A percentile compares a stretch with the other conserved stretches of the same genome.
phyloP scores from a whole-genome alignment of 2,888 invertebrate species.

The Drosophila maculinotata region DNA sequence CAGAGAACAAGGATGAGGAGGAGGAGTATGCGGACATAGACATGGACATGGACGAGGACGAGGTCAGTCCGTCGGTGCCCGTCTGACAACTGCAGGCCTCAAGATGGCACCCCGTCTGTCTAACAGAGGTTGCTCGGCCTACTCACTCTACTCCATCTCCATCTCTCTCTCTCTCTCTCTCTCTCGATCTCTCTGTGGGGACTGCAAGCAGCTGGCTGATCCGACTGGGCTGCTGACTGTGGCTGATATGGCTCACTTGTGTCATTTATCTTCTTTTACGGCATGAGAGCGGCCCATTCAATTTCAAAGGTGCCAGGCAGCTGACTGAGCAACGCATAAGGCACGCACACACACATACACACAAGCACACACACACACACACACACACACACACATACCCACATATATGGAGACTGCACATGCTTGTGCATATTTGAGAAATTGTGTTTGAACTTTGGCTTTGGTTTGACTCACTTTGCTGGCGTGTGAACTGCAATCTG shows the following conservation, averaged over 20 bases:
- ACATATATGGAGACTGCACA: conserved; percentile 37
- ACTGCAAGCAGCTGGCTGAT: conserved; percentile 42
- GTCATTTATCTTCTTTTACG: conserved; percentile 80
- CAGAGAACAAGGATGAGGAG: not conserved
- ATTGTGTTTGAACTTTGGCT: conserved; percentile 81
- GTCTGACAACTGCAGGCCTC: conserved; percentile 70
- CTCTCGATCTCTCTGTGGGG: conserved; percentile 1
- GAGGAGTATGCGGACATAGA: no score
- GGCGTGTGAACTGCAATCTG: conserved; percentile 67
- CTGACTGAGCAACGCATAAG: conserved; percentile 64
- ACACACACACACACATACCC: conserved; percentile 10
- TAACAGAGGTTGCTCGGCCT: conserved; percentile 14
- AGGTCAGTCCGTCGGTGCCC: conserved; percentile 29
- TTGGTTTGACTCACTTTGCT: conserved; percentile 69
- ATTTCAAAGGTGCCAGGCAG: conserved; percentile 77
- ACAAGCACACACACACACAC: conserved; percentile 6
- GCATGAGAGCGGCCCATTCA: conserved; percentile 68
- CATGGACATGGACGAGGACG: no score
- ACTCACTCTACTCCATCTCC: not conserved
- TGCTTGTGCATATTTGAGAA: conserved; percentile 74
- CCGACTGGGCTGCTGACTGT: conserved; percentile 54
- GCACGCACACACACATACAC: conserved; percentile 30
- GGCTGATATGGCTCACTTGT: conserved; percentile 79
- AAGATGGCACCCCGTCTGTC: conserved; percentile 61
- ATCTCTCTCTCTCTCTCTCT: conserved; percentile 1